Conservation (phyloP, 2,113 vertebrate species). For the Eublepharis macularius region DNA sequence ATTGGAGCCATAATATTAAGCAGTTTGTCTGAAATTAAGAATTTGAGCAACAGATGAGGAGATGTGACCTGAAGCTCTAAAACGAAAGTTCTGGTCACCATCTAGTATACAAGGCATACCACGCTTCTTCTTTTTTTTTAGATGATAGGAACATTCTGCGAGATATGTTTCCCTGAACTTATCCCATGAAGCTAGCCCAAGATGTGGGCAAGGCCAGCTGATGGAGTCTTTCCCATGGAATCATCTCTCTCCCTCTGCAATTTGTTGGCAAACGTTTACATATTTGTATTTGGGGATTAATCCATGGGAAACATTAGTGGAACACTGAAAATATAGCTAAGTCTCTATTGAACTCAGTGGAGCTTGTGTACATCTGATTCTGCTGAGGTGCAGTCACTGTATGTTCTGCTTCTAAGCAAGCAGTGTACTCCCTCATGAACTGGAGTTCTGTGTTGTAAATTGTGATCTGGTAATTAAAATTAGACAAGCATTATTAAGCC, state of each 20-base stretch:
- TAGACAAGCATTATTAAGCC: background rate
- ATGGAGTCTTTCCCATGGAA: background rate
- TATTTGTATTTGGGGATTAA: too few species aligned
- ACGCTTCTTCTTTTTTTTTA: too few species aligned
- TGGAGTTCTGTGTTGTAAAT: background rate
- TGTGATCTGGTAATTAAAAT: background rate
- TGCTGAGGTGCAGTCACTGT: background rate
- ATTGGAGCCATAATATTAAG: background rate
- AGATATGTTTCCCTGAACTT: background rate
- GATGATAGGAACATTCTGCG: background rate
- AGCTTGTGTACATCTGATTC: too few species aligned
- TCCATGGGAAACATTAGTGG: too few species aligned
- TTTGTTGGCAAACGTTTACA: too few species aligned
- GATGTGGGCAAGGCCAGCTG: background rate
- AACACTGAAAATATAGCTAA: too few species aligned
- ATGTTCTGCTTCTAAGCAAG: background rate
- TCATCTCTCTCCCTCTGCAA: too few species aligned
- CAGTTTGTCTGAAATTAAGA: background rate
- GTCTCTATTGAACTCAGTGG: too few species aligned
- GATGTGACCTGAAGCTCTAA: background rate
- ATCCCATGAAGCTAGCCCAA: background rate
- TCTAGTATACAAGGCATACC: too few species aligned
- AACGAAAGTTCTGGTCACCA: background rate
- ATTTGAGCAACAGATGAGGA: background rate
- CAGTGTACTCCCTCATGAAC: background rate